Conservation (phyloP, 2,797 vertebrate genomes). For the Buphagus erythrorhynchus region DNA sequence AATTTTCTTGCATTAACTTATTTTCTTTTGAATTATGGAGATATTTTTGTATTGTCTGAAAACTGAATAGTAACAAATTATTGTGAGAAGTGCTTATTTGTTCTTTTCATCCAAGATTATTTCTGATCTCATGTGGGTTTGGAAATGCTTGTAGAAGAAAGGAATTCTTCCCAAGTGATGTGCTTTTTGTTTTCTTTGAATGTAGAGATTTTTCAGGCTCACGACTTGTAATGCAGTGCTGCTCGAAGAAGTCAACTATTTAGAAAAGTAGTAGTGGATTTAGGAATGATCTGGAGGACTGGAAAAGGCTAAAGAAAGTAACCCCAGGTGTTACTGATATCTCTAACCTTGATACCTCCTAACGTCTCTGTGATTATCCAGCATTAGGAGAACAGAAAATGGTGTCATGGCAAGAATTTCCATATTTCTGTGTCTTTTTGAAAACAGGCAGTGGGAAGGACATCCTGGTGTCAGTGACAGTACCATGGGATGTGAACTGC, state of each 20-base stretch:
- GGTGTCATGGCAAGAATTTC: neutral
- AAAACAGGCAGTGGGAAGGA: neutral
- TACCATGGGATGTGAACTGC: neutral
- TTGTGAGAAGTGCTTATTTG: neutral
- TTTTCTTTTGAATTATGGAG: constrained; percentile 24
- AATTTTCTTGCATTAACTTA: neutral
- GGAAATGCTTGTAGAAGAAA: neutral
- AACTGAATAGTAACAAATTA: neutral
- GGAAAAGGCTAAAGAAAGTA: neutral
- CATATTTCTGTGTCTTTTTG: rapidly evolving
- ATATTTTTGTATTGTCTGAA: constrained; percentile 2
- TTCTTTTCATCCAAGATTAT: neutral
- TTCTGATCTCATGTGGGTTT: neutral
- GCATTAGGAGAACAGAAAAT: neutral
- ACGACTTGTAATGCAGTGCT: neutral
- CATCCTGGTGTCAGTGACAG: rapidly evolving
- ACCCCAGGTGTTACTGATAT: neutral
- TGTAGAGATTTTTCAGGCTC: neutral
- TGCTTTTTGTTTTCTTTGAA: neutral
- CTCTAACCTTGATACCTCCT: neutral
- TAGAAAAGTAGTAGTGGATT: neutral
- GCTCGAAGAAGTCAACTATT: neutral
- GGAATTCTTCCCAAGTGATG: neutral
- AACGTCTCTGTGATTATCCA: neutral
- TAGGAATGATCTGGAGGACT: neutral